These are phyloP conservation scores for Drosophila gunungcola DNA, from an alignment of 1,140 invertebrate species.

Conservation along the genomic window DNA sequence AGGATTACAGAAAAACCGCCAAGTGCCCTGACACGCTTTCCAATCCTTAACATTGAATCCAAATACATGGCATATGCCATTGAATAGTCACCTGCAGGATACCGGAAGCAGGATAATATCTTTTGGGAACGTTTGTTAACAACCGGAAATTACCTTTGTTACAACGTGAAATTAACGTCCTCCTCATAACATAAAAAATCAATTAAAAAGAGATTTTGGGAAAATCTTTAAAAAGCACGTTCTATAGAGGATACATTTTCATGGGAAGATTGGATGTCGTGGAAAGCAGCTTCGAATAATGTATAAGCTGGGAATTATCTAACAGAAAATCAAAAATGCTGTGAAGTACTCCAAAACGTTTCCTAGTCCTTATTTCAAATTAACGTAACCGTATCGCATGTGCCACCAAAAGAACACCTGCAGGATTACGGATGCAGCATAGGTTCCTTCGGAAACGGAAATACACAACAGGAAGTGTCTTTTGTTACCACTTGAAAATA, in stretches of 20 bases:
- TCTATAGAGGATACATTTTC: not conserved
- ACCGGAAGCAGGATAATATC: slow-evolving; percentile 10
- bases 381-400: not conserved
- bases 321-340: slow-evolving; percentile 34
- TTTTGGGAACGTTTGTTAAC: slow-evolving; percentile 1
- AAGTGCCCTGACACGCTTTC: not conserved
- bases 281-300: slow-evolving; percentile 52
- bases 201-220: not conserved
- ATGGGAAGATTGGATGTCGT: slow-evolving; percentile 10
- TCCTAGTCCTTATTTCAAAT: not conserved
- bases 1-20: not conserved
- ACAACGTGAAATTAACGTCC: not conserved
- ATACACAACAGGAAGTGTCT: slow-evolving; percentile 33
- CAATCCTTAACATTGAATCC: not conserved
- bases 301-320: slow-evolving; percentile 17
- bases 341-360: not conserved
- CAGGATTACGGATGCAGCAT: slow-evolving; percentile 17
- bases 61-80: not conserved
- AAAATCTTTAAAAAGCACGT: slow-evolving; percentile 2
- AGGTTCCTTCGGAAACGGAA: slow-evolving; percentile 11
- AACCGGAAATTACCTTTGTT: slow-evolving; percentile 41
- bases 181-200: too few species aligned
- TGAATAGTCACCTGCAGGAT: not conserved
- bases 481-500: slow-evolving; percentile 25
- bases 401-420: slow-evolving; percentile 2